phyloP scores from a whole-genome alignment of 2,113 vertebrate species.

The Ellobius talpinus region DNA sequence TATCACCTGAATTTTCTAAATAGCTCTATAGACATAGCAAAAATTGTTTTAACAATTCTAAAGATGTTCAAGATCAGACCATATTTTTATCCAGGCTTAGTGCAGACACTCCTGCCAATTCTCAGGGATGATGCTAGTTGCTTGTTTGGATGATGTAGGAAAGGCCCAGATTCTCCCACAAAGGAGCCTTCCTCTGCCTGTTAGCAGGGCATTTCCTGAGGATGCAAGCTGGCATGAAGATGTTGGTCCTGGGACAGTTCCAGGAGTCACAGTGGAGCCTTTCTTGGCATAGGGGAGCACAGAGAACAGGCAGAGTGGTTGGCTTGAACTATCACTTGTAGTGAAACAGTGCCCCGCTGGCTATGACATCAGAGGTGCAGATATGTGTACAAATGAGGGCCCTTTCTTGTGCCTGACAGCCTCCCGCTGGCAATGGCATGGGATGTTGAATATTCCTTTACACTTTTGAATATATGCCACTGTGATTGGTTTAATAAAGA shows the following conservation, averaged over 20 bases:
- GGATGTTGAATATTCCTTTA: background rate
- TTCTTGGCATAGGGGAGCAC: background rate
- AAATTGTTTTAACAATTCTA: slow-evolving; percentile 48
- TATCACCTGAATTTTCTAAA: background rate
- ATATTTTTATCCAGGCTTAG: background rate
- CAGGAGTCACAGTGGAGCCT: background rate
- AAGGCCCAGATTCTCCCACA: background rate
- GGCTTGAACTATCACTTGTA: background rate
- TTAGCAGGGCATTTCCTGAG: background rate
- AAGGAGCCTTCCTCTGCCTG: background rate
- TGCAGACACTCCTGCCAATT: background rate
- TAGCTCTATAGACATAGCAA: background rate
- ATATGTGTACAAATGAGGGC: background rate
- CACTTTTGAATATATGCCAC: too few relatives aligned
- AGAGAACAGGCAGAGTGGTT: background rate
- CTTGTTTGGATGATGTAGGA: fast-evolving
- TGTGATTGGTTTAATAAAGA: background rate
- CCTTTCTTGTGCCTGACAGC: background rate
- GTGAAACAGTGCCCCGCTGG: background rate
- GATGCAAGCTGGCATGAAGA: background rate
- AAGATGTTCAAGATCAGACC: slow-evolving; percentile 38
- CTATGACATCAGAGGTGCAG: background rate
- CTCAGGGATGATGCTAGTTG: background rate
- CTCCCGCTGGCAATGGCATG: background rate
- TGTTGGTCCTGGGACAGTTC: background rate